Evolutionary conservation across 2,113 vertebrate species (phyloP), one percentile per base, ranked within the genome.

Genomic region (Spilogale gracilis): DNA sequence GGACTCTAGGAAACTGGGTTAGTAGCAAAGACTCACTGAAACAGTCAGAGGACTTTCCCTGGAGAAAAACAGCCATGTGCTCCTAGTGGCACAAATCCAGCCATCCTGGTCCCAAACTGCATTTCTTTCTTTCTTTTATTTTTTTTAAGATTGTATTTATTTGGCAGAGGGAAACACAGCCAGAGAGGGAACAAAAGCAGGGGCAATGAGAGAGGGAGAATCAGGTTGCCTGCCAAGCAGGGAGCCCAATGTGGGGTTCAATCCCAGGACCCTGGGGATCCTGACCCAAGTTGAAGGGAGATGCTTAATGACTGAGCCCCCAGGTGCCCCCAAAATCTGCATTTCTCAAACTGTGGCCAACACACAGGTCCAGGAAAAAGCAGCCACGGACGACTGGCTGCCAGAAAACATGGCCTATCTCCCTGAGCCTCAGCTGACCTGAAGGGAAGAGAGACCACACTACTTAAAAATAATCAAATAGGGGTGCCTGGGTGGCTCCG

Each of bases 321-420:
- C 38, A 38, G 38, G 38, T 38, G 38, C 38, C 38, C 38, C 38
- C 38, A 38, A 38, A 38, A 38, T 38, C 45, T 50, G 56, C n/a
- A 1, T 45, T 32, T 45, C 73, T 21, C 69, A 9, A 17, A 67
- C 80, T 6, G 6, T 25, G 67, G 23, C 7, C 67, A 20, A 30
- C 30, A 32, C 0, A 21, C 18, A 43, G 11, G 61, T 17, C 6
- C 48, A 56, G 43, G 23, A 14, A 56, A n/a, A 78, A 60, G 63
- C 7, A 45, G 56, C 43, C 27, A 5, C 0, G 6, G 1, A 14
- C 27, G 32, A 20, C 1, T 12, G 43, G 10, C 6, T 2, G 54
- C 54, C 63, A 67, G 63, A 13, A 23, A 27, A 23, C 6, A 1
- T 0, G 4, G 76, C 0, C 0, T 27, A 18, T 14, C 27, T 30